Conservation (phyloP, 1,140 invertebrate species). For the Drosophila santomea region DNA sequence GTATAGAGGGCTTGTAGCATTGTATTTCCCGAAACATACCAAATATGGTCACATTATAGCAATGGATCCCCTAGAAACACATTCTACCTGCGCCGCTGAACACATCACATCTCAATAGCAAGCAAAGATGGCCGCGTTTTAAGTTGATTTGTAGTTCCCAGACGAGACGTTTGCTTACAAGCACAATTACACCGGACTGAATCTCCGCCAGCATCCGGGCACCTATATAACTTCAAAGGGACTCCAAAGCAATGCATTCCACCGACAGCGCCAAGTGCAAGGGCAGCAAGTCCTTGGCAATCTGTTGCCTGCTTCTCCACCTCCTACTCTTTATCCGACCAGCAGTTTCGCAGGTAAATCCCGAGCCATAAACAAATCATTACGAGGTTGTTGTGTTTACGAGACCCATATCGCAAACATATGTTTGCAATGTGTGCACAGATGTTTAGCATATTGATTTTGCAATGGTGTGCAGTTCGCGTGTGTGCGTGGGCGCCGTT, state of each 20-base stretch:
- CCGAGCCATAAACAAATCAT: background rate
- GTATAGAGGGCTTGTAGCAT: background rate
- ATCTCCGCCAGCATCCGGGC: slow-evolving; percentile 1
- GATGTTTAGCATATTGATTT: slow-evolving; percentile 68
- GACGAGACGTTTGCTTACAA: slow-evolving; percentile 28
- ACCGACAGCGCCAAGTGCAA: slow-evolving; percentile 10
- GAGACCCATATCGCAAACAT: slow-evolving; percentile 30
- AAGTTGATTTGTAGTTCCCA: slow-evolving; percentile 3
- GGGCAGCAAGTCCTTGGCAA: slow-evolving; percentile 9
- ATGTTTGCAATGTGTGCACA: slow-evolving; percentile 54
- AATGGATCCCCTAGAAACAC: slow-evolving; percentile 1
- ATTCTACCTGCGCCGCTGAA: slow-evolving; percentile 5
- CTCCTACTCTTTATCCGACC: slow-evolving; percentile 13
- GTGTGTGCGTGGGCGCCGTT: slow-evolving; percentile 14
- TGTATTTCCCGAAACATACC: background rate
- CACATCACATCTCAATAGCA: slow-evolving; percentile 19
- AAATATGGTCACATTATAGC: slow-evolving; percentile 6
- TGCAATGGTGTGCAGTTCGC: slow-evolving; percentile 15
- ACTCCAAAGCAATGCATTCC: slow-evolving; percentile 28
- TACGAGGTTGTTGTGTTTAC: background rate
- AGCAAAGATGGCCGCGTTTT: slow-evolving; percentile 39
- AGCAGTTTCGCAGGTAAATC: slow-evolving; percentile 30
- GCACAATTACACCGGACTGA: background rate
- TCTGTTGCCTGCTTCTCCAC: slow-evolving; percentile 20
- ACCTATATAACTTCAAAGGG: background rate